Conservation (phyloP, 2,113 vertebrate genomes). For the Oncorhynchus gorbuscha region DNA sequence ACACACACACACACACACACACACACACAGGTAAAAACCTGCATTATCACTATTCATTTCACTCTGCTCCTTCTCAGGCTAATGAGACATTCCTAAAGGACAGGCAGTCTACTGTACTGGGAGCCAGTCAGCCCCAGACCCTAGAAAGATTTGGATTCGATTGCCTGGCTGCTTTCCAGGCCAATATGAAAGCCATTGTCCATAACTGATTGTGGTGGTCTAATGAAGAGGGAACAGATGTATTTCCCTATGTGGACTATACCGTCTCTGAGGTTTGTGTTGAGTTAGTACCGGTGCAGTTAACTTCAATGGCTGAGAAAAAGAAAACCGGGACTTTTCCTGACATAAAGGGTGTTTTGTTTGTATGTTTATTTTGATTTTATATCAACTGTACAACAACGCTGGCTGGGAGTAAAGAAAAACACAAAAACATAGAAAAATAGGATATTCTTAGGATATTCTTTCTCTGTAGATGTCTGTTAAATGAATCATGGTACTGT, state of each 20-base stretch:
- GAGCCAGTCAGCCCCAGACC: neutral
- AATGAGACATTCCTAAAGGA: conserved; percentile 26
- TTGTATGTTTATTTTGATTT: conserved; percentile 72
- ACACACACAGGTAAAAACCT: conserved; percentile 11
- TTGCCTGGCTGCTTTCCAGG: neutral
- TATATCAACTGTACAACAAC: conserved; percentile 75
- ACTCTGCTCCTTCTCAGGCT: conserved; percentile 37
- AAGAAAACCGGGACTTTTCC: conserved; percentile 56
- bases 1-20: neutral
- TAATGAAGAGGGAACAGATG: conserved; percentile 25
- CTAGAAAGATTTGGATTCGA: conserved; percentile 2
- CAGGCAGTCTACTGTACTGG: conserved; percentile 16
- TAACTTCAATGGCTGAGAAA: conserved; percentile 64
- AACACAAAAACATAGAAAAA: conserved; percentile 51
- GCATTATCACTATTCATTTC: conserved; percentile 26
- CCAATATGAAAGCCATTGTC: neutral
- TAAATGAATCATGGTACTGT: conserved; percentile 73
- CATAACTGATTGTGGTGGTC: conserved; percentile 43
- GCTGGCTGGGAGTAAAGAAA: conserved; percentile 58
- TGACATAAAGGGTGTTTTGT: conserved; percentile 80
- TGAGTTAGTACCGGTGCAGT: conserved; percentile 51
- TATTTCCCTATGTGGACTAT: conserved; percentile 48
- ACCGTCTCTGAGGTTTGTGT: conserved; percentile 64
- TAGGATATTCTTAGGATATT: conserved; percentile 56
- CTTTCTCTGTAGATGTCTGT: conserved; percentile 78